These are phyloP conservation scores for Steinernema carpocapsae DNA, from an alignment of 2,888 invertebrate species.

Conservation along the genomic window DNA sequence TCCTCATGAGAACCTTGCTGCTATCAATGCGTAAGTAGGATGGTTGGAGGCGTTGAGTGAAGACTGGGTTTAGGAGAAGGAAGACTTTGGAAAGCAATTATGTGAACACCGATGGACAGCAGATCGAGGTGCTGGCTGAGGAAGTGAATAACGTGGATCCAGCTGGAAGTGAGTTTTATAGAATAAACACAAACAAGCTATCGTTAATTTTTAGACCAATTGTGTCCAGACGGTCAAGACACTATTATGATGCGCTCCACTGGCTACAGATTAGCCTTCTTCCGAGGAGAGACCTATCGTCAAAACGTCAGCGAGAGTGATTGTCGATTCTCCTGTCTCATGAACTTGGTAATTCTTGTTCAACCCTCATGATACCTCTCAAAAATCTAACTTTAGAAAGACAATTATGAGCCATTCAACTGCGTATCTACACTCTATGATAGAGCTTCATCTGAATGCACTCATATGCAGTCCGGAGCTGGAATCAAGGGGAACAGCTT, in stretches of 20 bases:
- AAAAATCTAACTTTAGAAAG: neutral
- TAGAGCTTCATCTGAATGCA: slow-evolving; percentile 1
- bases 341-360: slow-evolving; percentile 2
- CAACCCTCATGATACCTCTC: neutral
- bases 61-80: neutral
- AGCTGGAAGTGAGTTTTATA: neutral
- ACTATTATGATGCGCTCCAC: slow-evolving; percentile 13
- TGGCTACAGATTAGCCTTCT: slow-evolving; percentile 16
- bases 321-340: slow-evolving; percentile 23
- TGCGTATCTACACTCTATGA: slow-evolving; percentile 27
- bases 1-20: slow-evolving; percentile 9
- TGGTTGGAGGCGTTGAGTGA: no score
- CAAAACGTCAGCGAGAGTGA: slow-evolving; percentile 28
- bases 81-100: neutral
- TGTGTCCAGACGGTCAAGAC: slow-evolving; percentile 28
- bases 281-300: slow-evolving; percentile 13
- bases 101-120: slow-evolving; percentile 3
- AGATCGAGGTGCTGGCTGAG: slow-evolving; percentile 1
- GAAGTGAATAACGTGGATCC: neutral
- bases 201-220: neutral
- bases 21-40: slow-evolving; percentile 20
- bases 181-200: neutral
- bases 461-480: slow-evolving; percentile 24
- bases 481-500: slow-evolving; percentile 17
- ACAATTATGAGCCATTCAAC: slow-evolving; percentile 32